Base-by-base conservation (phyloP, 2,113 vertebrate species). In the Genyomyrus donnyi region DNA sequence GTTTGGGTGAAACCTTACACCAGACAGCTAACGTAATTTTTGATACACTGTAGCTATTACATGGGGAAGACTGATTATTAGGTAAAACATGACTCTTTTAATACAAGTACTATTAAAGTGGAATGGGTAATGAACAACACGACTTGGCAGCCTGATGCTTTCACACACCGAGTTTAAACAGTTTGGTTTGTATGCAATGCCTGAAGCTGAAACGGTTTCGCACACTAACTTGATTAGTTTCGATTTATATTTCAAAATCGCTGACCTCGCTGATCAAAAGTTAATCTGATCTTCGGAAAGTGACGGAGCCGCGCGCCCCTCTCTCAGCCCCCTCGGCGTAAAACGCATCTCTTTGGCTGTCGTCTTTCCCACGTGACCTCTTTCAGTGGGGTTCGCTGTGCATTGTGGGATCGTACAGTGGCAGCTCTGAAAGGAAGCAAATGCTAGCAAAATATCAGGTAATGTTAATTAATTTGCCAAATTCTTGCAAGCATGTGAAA, bases 331-430 rank as follows among this genome's bases (percentile, higher is more conserved):
- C n/a, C n/a, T 3, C 1, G 1, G 10, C 62, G 62, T 11, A 13
- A 1, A 1, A n/a, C n/a, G n/a, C 62, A 3, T 66, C 9, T 31
- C 3, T 21, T 85, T 77, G 21, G 83, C 39, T 13, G 27, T 84
- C 17, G 24, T 87, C n/a, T 13, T 87, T 5, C 27, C 27, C 87
- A 88, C 87, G 56, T 88, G 88, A 83, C 7, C 24, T 2, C 10
- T 3, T 46, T 66, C 17, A 2, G 58, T 45, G 21, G 9, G 5
- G 19, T 46, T 45, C 42, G 89, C 77, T 62, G 80, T 84, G 89
- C 89, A 85, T 89, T 53, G 35, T 89, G 89, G 89, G 89, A 85
- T 89, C n/a, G 89, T 45, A 2, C 9, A 15, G 50, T 89, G 89
- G 77, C 77, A 89, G 48, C 9, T 52, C 27, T 53, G 48, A 80